A percentile compares a stretch with the other conserved stretches of the same genome.
These are phyloP conservation scores for Himalopsyche kuldschensis DNA, from an alignment of 2,888 invertebrate species.

Conservation along the genomic window DNA sequence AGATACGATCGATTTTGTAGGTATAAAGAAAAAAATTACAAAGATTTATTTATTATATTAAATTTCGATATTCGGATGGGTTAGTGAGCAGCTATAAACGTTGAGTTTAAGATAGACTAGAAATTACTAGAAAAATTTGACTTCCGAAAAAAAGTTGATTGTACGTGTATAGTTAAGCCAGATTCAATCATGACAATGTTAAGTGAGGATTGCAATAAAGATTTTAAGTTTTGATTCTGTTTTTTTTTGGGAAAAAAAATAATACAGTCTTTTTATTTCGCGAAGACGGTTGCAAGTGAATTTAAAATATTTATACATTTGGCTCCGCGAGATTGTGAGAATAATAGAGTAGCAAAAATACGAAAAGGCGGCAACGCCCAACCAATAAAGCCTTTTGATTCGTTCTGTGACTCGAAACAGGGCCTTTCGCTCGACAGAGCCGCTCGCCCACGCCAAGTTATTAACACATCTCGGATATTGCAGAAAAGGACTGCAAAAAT, in stretches of 20 bases:
- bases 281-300: neutral
- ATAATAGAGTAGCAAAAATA: neutral
- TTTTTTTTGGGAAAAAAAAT: neutral
- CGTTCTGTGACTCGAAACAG: neutral
- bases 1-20: neutral
- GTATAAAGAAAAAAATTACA: neutral
- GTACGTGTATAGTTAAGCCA: neutral
- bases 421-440: neutral
- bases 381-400: neutral
- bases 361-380: neutral
- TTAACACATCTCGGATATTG: neutral
- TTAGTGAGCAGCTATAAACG: neutral
- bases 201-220: neutral
- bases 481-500: too few species aligned
- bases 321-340: conserved; percentile 8
- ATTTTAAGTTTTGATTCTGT: neutral
- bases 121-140: neutral
- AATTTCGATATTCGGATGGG: neutral
- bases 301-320: conserved; percentile 25
- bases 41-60: neutral
- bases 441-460: conserved; percentile 4
- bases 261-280: conserved; percentile 1
- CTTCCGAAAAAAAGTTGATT: neutral
- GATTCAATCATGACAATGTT: neutral
- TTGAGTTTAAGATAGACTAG: neutral